A percentile compares a stretch with the other conserved stretches of the same genome.
Conservation (phyloP, 1,140 invertebrate genomes). For the Coenobita brevimanus region DNA sequence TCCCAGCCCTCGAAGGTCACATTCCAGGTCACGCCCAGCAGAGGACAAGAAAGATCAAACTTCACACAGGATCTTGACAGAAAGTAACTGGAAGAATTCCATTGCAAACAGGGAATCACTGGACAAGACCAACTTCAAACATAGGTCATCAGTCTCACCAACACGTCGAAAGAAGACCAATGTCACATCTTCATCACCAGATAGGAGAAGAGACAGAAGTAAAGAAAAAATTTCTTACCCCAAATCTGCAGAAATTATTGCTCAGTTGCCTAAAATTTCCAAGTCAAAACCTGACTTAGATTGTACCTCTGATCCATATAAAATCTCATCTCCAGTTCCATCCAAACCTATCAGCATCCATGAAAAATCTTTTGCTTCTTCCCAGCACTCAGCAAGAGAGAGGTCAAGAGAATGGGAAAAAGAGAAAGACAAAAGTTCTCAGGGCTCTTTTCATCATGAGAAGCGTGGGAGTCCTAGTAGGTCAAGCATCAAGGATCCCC, state of each 20-base stretch:
- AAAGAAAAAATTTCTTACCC: not conserved
- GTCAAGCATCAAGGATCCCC: constrained; percentile 53
- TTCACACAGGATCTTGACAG: constrained; percentile 4
- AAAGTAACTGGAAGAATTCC: constrained; percentile 32
- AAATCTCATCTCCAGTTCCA: constrained; percentile 10
- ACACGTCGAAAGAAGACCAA: too few species aligned
- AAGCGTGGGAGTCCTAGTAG: constrained; percentile 8
- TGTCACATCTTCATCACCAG: not conserved
- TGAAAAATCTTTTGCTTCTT: not conserved
- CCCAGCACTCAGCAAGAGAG: not conserved
- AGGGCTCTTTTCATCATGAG: not conserved
- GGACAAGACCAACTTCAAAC: not conserved
- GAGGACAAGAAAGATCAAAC: not conserved
- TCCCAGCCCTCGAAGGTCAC: constrained; percentile 6
- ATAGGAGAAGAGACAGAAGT: not conserved
- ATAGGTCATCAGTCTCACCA: not conserved
- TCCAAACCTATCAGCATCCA: not conserved
- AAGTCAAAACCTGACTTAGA: not conserved
- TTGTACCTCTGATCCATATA: not conserved
- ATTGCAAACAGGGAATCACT: not conserved
- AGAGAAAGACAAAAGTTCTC: not conserved
- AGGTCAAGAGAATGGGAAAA: not conserved
- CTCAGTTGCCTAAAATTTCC: not conserved
- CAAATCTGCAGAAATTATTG: not conserved
- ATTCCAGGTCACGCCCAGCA: not conserved